Evolutionary conservation across 2,113 vertebrate genomes (phyloP), one percentile per base, ranked within the genome.

Genomic region (Hemiscyllium ocellatum): DNA sequence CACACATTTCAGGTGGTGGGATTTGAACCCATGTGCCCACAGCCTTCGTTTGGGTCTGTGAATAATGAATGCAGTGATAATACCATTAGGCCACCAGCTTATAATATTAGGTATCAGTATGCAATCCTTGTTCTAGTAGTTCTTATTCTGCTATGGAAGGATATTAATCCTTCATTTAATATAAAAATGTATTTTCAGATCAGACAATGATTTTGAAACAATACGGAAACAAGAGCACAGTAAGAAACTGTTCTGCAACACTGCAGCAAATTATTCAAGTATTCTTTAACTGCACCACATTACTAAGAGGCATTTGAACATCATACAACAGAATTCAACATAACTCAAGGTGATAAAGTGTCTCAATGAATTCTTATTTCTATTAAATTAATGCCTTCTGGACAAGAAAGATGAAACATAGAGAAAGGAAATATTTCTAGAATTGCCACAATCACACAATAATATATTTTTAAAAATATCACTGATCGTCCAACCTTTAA

Each of bases 351-450:
- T 37, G 17, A 66, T 93, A 93, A 66, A 66, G 65, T 20, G 17
- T 93, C 61, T 93, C 89, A 68, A 93, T 68, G 19, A 61, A 61
- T 65, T 93, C 61, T 33, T 61, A 61, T 93, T 93, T 66, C 56
- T n/a, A 22, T 19, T 68, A 4, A n/a, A 93, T 93, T 93, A 19
- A 61, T 93, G 66, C 89, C 89, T 93, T 37, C 89, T 93, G 89
- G 61, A 22, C 89, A 91, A 65, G 61, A 12, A 33, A 61, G 56
- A n/a, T 91, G 29, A n/a, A 33, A 52, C 86, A 52, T 29, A 56
- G 26, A 33, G 15, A 91, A 91, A 65, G 52, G 87, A 56, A n/a
- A 5, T 33, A 91, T 61, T 61, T 61, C 37, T 2, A 17, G 42
- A 33, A 12, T 37, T 80, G 37, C 80, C 42, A 37, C 1, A 22